phyloP scores from a whole-genome alignment of 2,113 vertebrate genomes.

The Burhinus oedicnemus region DNA sequence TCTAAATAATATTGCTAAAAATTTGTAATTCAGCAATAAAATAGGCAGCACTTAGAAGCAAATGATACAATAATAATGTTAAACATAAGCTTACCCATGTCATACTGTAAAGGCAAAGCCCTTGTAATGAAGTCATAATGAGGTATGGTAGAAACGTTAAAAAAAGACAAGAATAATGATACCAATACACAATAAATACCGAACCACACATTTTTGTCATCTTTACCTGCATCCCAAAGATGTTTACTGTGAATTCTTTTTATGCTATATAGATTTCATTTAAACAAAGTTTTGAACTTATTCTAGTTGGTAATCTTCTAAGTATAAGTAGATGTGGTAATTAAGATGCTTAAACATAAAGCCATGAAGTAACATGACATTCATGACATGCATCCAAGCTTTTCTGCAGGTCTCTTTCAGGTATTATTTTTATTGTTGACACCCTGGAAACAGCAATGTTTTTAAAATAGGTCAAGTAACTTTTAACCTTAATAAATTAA shows the following conservation, averaged over 20 bases:
- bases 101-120: not conserved
- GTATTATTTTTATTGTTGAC: not conserved
- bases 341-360: conserved; percentile 32
- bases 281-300: not conserved
- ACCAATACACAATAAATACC: not conserved
- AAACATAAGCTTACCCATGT: not conserved
- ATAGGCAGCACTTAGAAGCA: not conserved
- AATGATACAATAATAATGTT: not conserved
- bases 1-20: not conserved
- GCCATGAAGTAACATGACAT: not conserved
- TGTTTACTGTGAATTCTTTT: not conserved
- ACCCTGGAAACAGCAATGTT: not conserved
- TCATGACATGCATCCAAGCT: not conserved
- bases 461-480: not conserved
- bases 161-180: not conserved
- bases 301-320: not conserved
- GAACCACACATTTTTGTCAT: not conserved
- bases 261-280: not conserved
- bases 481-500: not conserved
- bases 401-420: not conserved
- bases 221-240: not conserved
- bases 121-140: not conserved
- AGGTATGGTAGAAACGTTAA: not conserved
- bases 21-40: not conserved
- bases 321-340: not conserved